Base-by-base conservation (phyloP, 2,888 invertebrate species). In the Crossocerus cetratus region DNA sequence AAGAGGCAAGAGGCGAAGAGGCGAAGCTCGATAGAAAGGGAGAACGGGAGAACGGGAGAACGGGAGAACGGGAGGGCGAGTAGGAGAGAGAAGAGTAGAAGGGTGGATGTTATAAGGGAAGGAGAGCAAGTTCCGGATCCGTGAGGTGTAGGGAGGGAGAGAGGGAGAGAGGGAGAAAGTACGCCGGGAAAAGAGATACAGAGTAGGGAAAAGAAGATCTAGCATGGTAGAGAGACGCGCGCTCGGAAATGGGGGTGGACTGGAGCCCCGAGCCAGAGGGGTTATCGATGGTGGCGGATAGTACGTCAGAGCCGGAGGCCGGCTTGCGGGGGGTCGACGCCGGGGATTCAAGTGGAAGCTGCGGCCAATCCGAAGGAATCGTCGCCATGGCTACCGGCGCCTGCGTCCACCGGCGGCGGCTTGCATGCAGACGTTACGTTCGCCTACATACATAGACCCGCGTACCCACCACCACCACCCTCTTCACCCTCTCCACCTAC, bases 321-420 rank as follows among this genome's bases (percentile, higher is more conserved):
- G 77, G 74, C 70, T 32, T 56, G 75, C 75, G 77, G 82, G 72
- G 80, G 80, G 77, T 80, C 76, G 80, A 80, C 79, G 83, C 82
- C 80, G 84, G 87, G 87, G 86, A 86, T 86, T 86, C 85, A 85
- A 88, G 88, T 88, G 88, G 88, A 88, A 86, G 87, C 87, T 87
- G 88, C 80, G 87, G 87, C 90, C 90, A 90, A 90, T 90, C 89
- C 89, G 87, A 90, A 89, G 89, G 87, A 90, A 87, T 87, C 87
- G 89, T 90, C 86, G 86, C 84, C 88, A 90, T 90, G 87, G 84
- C 86, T 88, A 89, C 89, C 86, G 83, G 89, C 89, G 87, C 89
- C 88, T 89, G 89, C 87, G 88, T 87, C 84, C 85, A 84, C 80
- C 32, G 32, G 32, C 11, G 32, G 32, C 81, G 82, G 76, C 74